These are phyloP conservation scores for Cryptotis parvus DNA, from an alignment of 2,113 vertebrate genomes.

Conservation along the genomic window DNA sequence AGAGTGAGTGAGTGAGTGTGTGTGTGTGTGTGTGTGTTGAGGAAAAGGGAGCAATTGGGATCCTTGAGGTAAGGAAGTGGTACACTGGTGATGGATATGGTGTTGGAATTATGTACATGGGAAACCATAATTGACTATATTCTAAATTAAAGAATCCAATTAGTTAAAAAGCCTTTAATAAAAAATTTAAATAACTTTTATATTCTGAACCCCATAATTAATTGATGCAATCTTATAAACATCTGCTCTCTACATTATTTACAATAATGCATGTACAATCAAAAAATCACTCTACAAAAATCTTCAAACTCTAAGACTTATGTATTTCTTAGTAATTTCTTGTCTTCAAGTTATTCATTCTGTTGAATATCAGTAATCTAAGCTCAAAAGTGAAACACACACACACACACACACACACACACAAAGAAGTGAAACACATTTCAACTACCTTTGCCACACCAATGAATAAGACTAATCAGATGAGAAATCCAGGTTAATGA, in stretches of 20 bases:
- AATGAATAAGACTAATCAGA: not conserved
- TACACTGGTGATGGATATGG: no score
- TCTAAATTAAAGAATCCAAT: no score
- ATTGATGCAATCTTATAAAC: not conserved
- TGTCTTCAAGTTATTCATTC: slow-evolving; percentile 34
- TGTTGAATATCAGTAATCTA: slow-evolving; percentile 28
- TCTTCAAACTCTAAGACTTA: slow-evolving; percentile 19
- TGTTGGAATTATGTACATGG: no score
- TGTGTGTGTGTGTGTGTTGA: no score
- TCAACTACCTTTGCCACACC: not conserved
- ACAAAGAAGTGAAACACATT: no score
- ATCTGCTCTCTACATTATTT: not conserved
- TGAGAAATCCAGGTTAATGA: slow-evolving; percentile 15
- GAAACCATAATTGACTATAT: no score
- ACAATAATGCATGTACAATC: not conserved
- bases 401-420: no score
- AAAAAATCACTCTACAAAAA: slow-evolving; percentile 44
- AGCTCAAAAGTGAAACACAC: not conserved
- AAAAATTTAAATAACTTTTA: not conserved
- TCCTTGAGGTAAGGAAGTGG: no score
- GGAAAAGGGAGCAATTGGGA: no score
- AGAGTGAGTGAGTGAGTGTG: no score
- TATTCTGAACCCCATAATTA: slow-evolving; percentile 12
- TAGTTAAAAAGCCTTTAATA: no score
- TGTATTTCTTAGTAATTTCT: not conserved